A percentile compares a stretch with the other conserved stretches of the same genome.
Evolutionary conservation across 2,797 vertebrate species (phyloP).

Genomic region (Jordanella pulchra): DNA sequence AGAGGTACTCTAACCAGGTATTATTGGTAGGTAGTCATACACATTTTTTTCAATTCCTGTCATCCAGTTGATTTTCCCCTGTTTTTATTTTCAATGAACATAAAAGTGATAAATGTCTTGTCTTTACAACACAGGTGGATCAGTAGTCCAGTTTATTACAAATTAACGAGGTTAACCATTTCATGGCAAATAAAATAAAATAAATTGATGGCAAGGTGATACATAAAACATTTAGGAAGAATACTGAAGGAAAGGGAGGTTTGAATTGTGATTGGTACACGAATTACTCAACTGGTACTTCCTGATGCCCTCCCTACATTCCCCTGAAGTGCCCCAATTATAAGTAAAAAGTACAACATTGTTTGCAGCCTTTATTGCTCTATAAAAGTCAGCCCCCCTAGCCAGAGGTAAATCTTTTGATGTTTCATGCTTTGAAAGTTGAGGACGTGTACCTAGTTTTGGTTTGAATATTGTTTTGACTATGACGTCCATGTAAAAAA

Average conservation of each 20-base stretch:
- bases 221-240: background rate
- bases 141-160: background rate
- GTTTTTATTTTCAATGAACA: background rate
- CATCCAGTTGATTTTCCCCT: no score
- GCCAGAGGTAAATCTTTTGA: slow-evolving; percentile 13
- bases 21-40: no score
- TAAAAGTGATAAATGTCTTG: background rate
- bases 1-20: no score
- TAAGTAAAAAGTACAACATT: background rate
- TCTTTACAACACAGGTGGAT: no score
- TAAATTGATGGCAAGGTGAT: background rate
- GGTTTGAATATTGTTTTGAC: background rate
- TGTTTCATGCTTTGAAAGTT: background rate
- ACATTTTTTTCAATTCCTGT: no score
- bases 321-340: background rate
- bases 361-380: slow-evolving; percentile 1
- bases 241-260: background rate
- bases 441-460: background rate
- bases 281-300: background rate
- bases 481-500: background rate
- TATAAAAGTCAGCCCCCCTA: slow-evolving; percentile 10
- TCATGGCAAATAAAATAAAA: background rate
- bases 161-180: background rate
- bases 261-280: background rate
- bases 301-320: background rate